phyloP scores from a whole-genome alignment of 2,113 vertebrate species.

The Euleptes europaea region DNA sequence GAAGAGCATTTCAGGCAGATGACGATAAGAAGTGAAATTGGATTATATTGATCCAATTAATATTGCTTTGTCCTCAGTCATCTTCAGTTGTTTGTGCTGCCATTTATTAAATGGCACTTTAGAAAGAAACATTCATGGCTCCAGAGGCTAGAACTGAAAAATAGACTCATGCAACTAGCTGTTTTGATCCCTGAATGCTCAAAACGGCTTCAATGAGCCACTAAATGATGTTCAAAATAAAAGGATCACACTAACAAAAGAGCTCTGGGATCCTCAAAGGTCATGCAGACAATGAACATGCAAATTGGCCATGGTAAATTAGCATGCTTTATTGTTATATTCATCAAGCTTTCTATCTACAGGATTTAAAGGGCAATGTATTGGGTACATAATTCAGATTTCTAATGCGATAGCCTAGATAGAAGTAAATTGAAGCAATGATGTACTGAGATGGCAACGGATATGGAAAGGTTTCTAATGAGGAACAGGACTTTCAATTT shows the following conservation, averaged over 20 bases:
- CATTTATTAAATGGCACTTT: not conserved
- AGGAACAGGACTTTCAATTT: conserved; percentile 40
- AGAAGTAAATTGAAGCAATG: not conserved
- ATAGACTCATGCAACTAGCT: not conserved
- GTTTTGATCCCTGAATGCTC: not conserved
- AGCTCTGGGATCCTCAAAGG: not conserved
- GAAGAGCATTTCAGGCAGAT: not conserved
- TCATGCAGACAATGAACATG: not conserved
- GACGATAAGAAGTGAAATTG: not conserved
- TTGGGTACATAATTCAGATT: not conserved
- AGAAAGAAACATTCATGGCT: not conserved
- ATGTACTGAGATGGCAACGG: not conserved
- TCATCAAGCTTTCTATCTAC: not conserved
- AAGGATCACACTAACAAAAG: not conserved
- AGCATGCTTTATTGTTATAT: not conserved
- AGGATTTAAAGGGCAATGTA: not conserved
- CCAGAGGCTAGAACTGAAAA: not conserved
- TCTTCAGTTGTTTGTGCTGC: not conserved
- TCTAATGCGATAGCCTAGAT: not conserved
- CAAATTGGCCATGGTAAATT: not conserved
- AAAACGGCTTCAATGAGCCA: not conserved
- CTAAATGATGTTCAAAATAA: not conserved
- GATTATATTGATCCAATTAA: conserved; percentile 9
- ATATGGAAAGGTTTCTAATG: not conserved
- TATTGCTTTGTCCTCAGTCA: not conserved